Conservation (phyloP, 2,888 invertebrate genomes). For the Parasteatoda lunata region DNA sequence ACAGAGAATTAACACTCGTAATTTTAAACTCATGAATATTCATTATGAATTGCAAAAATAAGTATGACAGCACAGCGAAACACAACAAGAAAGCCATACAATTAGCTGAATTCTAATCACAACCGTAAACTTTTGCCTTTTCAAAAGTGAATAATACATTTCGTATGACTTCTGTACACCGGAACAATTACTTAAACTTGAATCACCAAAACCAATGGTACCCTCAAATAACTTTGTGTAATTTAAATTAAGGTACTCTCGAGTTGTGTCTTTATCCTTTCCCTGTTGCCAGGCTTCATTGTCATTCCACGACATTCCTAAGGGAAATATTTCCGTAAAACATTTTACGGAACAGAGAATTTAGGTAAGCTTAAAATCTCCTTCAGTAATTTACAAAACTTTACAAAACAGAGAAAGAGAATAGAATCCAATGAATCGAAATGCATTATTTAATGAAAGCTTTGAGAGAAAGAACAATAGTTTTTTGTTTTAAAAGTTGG, state of each 20-base stretch:
- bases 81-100: not conserved
- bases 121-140: not conserved
- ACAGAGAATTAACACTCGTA: too few relatives aligned
- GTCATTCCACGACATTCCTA: slow-evolving; percentile 35
- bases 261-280: not conserved
- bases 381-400: slow-evolving; percentile 51
- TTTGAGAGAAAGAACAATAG: not conserved
- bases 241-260: slow-evolving; percentile 25
- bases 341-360: slow-evolving; percentile 43
- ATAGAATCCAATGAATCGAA: slow-evolving; percentile 34
- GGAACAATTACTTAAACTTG: slow-evolving; percentile 22
- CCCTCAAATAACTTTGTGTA: slow-evolving; percentile 22
- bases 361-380: slow-evolving; percentile 26
- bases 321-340: slow-evolving; percentile 58
- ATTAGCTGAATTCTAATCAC: not conserved
- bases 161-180: not conserved
- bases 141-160: slow-evolving; percentile 27
- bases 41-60: too few relatives aligned
- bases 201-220: slow-evolving; percentile 25
- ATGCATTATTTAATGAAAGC: slow-evolving; percentile 51
- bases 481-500: too few relatives aligned
- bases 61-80: not conserved
- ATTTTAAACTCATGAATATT: too few relatives aligned
- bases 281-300: slow-evolving; percentile 16
- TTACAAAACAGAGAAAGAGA: slow-evolving; percentile 14